Base-by-base conservation (phyloP, 2,113 vertebrate species). In the Neomonachus schauinslandi region DNA sequence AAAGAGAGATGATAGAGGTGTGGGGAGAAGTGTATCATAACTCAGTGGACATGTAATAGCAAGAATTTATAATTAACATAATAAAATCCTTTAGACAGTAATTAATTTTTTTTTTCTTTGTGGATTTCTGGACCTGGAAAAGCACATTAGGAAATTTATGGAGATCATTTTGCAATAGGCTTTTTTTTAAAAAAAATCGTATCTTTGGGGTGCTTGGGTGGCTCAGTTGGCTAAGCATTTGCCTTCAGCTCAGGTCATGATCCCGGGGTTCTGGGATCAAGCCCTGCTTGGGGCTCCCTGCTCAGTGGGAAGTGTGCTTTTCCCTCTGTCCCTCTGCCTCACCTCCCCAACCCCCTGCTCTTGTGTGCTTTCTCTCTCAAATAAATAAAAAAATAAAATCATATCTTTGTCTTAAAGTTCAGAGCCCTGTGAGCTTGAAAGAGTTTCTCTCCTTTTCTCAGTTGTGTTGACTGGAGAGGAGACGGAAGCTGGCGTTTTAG, bases 21-120 rank as follows among this genome's bases (percentile, higher is more conserved):
- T 13, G 21, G 63, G 11, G 28, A 46, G 24, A 67, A 87, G 21
- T 13, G 8, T 39, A 8, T 5, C 5, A 0, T 31, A 89, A n/a
- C 24, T 65, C 53, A 65, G 65, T 77, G 33, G 28, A 22, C 22
- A 51, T 51, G 18, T 33, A 67, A 28, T 6, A 83, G 24, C 77
- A 67, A 19, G 11, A 67, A n/a, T 51, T 31, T 80, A 55, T 89
- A 36, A 36, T 5, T 79, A 39, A 90, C 31, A 46, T 4, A 15
- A 65, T 33, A 26, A 49, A 88, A 39, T 19, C 33, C 49, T 86
- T 69, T 55, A 59, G 59, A 86, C 14, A 53, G 76, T 33, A 28
- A 61, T 91, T 69, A 51, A 4, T 2, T 39, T 51, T 71, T 6
- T 6, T 36, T 98, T 95, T 9, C 53, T 92, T n/a, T 91, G 12